Evolutionary conservation across 35 echinoderm and acorn worm genomes (phyloP), one percentile per base, ranked within the genome.

Genomic region (Heliocidaris tuberculata): DNA sequence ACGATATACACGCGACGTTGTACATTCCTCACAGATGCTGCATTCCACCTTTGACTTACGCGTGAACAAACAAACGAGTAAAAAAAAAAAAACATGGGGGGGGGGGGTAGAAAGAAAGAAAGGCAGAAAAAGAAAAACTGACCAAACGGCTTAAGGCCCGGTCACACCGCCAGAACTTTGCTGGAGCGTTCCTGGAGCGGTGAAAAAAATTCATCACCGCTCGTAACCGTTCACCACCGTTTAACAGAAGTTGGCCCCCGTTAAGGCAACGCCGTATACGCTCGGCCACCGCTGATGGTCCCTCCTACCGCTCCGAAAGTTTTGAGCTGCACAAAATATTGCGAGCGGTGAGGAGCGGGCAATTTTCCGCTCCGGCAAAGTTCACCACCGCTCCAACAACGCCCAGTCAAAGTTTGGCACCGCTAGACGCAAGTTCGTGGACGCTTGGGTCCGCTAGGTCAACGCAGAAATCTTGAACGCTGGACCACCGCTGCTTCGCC

Each of bases 221-320:
- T 88, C 31, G 86, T 88, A 32, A 88, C 86, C 86, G 86, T 88
- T 88, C 86, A 88, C 86, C 86, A 88, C 86, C 31, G 86, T 48
- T 88, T 88, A 88, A 88, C 86, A 88, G 30, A 88, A 88, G 86
- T 88, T 88, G 86, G 86, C 86, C 86, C 19, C 86, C 86, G 86
- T 31, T 88, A 88, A 88, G 86, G 86, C 86, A 88, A 88, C 86
- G 47, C 86, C 86, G 86, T 35, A 88, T 88, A 88, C 86, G 86
- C 31, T 88, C 2, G 86, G 86, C 86, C 86, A 88, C 31, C 86
- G 86, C 86, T 88, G 86, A 88, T 88, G 86, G 86, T 88, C 29
- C 86, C 86, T 88, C 86, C 86, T 88, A 88, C 86, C 86, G 86
- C 86, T 88, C 86, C 86, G 86, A 88, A 88, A 88, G 86, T 88